phyloP scores from a whole-genome alignment of 2,888 invertebrate genomes.

The Calameuta pallipes region DNA sequence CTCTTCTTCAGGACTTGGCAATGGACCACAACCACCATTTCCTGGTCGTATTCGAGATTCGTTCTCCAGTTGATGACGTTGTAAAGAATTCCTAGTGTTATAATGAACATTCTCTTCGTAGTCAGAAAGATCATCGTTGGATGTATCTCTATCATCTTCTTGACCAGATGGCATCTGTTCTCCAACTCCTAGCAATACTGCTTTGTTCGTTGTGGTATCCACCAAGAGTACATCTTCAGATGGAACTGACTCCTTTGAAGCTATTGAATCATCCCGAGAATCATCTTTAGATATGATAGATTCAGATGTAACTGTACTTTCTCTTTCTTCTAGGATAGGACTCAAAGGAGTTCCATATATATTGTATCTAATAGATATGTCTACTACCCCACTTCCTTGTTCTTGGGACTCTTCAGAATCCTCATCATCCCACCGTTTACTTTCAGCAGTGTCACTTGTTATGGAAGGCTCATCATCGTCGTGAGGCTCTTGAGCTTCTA shows the following conservation, averaged over 20 bases:
- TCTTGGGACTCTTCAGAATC: conserved; percentile 54
- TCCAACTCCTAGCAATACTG: conserved; percentile 57
- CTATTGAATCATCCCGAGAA: conserved; percentile 58
- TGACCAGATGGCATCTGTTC: conserved; percentile 14
- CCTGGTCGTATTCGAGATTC: conserved; percentile 31
- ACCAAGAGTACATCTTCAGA: conserved; percentile 67
- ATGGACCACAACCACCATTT: conserved; percentile 49
- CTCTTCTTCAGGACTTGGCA: conserved; percentile 63
- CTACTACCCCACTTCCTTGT: conserved; percentile 58
- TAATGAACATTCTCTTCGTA: conserved; percentile 51
- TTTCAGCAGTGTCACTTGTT: conserved; percentile 45
- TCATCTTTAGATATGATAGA: conserved; percentile 60
- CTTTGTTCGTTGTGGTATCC: conserved; percentile 68
- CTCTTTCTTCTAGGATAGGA: conserved; percentile 73
- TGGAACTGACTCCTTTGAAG: conserved; percentile 51
- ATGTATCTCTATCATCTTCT: conserved; percentile 24
- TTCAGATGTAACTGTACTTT: conserved; percentile 61
- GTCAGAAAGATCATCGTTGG: conserved; percentile 34
- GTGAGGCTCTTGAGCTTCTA: conserved; percentile 54
- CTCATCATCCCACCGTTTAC: conserved; percentile 61
- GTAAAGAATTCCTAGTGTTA: conserved; percentile 27
- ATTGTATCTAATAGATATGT: conserved; percentile 67
- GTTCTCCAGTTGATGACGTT: conserved; percentile 27
- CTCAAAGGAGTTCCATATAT: conserved; percentile 71
- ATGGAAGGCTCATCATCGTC: conserved; percentile 52